These are phyloP conservation scores for Leptopilina syphax DNA, from an alignment of 2,888 invertebrate species.

Conservation along the genomic window DNA sequence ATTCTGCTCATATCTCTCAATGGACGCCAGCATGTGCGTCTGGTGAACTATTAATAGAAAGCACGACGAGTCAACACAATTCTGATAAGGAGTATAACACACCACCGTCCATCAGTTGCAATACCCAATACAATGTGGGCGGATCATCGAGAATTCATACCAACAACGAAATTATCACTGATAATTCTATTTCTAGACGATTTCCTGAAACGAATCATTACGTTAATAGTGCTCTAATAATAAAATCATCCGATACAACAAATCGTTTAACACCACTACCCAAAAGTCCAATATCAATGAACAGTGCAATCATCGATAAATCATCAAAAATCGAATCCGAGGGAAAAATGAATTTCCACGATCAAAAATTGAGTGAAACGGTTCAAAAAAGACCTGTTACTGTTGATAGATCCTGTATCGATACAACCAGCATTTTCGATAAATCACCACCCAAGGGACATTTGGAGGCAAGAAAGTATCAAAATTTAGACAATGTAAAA, in stretches of 20 bases:
- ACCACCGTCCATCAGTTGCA: conserved; percentile 40
- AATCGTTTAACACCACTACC: conserved; percentile 60
- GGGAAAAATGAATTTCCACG: conserved; percentile 58
- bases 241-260: conserved; percentile 42
- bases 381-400: conserved; percentile 59
- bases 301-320: conserved; percentile 71
- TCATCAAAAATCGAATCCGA: conserved; percentile 58
- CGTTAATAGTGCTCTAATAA: conserved; percentile 57
- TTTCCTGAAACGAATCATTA: conserved; percentile 43
- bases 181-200: conserved; percentile 7
- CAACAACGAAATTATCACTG: conserved; percentile 9
- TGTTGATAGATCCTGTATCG: conserved; percentile 72
- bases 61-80: conserved; percentile 26
- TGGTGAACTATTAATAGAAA: conserved; percentile 52
- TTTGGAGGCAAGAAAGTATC: conserved; percentile 57
- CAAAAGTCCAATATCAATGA: conserved; percentile 67
- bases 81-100: conserved; percentile 20
- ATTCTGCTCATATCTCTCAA: conserved; percentile 52
- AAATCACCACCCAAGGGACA: conserved; percentile 62
- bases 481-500: conserved; percentile 59
- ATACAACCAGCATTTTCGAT: conserved; percentile 73
- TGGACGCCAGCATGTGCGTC: conserved; percentile 37
- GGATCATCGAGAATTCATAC: not conserved
- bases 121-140: conserved; percentile 17
- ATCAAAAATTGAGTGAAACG: too few species aligned